Evolutionary conservation across 2,113 vertebrate species (phyloP).

Genomic region (Vanacampus margaritifer): DNA sequence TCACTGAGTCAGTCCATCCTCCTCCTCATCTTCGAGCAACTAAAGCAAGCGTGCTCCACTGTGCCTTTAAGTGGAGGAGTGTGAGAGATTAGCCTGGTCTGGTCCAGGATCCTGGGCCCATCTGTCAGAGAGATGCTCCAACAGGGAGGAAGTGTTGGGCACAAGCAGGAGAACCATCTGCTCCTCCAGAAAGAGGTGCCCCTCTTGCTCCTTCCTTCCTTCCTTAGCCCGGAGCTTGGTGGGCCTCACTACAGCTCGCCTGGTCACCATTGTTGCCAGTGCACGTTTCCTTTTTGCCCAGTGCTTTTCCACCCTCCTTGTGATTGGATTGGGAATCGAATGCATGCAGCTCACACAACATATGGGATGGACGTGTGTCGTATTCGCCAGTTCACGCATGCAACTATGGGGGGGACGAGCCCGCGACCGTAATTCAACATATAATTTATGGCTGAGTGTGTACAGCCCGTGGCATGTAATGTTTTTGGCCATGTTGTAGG

Average conservation of each 20-base stretch:
- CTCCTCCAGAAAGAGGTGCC: conserved; percentile 35
- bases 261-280: conserved; percentile 16
- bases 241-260: conserved; percentile 40
- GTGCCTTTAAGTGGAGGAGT: conserved; percentile 73
- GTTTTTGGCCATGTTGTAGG: not conserved
- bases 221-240: conserved; percentile 22
- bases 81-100: conserved; percentile 70
- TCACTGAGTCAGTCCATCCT: not conserved
- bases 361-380: not conserved
- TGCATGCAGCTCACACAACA: not conserved
- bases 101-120: conserved; percentile 72
- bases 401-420: not conserved
- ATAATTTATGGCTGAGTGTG: not conserved
- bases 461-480: not conserved
- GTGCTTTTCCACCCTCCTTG: not conserved
- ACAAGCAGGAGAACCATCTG: conserved; percentile 72
- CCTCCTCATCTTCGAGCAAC: not conserved
- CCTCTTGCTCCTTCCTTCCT: not conserved
- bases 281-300: not conserved
- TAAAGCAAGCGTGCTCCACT: conserved; percentile 44
- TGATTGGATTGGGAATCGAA: not conserved
- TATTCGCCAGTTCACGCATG: not conserved
- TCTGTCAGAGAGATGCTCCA: conserved; percentile 73
- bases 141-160: conserved; percentile 68
- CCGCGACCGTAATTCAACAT: not conserved